A percentile compares a stretch with the other conserved stretches of the same genome.
Evolutionary conservation across 1,140 invertebrate species (phyloP).

Genomic region (Drosophila paulistorum): DNA sequence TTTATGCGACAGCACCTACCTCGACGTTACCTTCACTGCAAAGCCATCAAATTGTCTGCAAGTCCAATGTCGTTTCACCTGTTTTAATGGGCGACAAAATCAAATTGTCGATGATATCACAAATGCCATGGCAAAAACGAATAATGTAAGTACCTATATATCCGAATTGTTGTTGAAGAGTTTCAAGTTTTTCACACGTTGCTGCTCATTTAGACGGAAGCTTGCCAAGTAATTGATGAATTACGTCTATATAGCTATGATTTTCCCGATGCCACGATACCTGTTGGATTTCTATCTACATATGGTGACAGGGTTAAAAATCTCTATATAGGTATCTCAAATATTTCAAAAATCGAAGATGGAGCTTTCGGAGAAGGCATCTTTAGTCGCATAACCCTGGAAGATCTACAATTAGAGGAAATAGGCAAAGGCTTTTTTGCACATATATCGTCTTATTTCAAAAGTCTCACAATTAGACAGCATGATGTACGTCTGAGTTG

Average conservation of each 20-base stretch:
- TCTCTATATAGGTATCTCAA: constrained; percentile 52
- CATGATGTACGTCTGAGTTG: constrained; percentile 31
- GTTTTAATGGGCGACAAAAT: constrained; percentile 30
- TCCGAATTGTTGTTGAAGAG: no score
- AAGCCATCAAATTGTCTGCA: constrained; percentile 30
- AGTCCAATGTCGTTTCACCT: constrained; percentile 39
- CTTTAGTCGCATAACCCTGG: constrained; percentile 43
- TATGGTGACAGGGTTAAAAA: constrained; percentile 33
- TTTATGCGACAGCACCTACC: constrained; percentile 28
- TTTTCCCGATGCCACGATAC: constrained; percentile 40
- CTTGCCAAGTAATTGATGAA: constrained; percentile 38
- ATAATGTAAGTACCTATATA: constrained; percentile 19
- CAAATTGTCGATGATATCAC: constrained; percentile 38
- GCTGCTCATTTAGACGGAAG: background rate
- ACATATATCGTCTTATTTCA: constrained; percentile 31
- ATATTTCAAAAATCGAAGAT: constrained; percentile 36
- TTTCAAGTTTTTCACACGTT: background rate
- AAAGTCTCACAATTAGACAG: constrained; percentile 41
- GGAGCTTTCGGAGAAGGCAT: constrained; percentile 57
- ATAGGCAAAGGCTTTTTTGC: constrained; percentile 46
- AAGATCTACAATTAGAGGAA: constrained; percentile 43
- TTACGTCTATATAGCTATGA: constrained; percentile 53
- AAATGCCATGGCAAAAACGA: constrained; percentile 1
- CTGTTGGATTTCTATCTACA: constrained; percentile 46
- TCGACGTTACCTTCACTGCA: constrained; percentile 15